Conservation (phyloP, 2,888 invertebrate genomes). For the Phalera bucephala region DNA sequence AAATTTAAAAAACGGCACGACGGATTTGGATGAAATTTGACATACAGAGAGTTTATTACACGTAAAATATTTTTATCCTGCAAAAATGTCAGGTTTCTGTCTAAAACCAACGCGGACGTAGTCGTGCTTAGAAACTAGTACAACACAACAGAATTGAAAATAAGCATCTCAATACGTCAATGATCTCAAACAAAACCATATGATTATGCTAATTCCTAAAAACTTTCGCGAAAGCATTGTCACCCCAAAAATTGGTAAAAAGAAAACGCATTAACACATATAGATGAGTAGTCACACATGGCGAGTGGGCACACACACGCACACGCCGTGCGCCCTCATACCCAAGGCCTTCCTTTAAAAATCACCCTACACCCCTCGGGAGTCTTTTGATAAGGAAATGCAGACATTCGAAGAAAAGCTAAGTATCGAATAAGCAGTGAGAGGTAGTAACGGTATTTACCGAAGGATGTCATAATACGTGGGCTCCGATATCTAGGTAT, state of each 20-base stretch:
- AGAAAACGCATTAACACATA: slow-evolving; percentile 84
- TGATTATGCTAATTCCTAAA: background rate
- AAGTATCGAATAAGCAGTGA: slow-evolving; percentile 74
- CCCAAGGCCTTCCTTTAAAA: slow-evolving; percentile 61
- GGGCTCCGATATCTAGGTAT: slow-evolving; percentile 23
- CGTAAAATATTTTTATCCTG: no score
- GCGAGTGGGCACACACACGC: slow-evolving; percentile 51
- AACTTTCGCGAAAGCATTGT: slow-evolving; percentile 28
- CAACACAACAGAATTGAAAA: no score
- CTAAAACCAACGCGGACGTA: no score
- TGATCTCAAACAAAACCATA: no score
- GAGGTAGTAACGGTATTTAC: slow-evolving; percentile 60
- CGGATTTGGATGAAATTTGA: no score
- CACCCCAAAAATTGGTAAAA: slow-evolving; percentile 80
- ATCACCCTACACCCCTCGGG: slow-evolving; percentile 54
- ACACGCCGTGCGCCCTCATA: slow-evolving; percentile 32
- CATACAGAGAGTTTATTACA: no score
- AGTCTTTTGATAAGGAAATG: slow-evolving; percentile 82
- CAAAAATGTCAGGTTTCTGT: no score
- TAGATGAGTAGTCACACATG: slow-evolving; percentile 77
- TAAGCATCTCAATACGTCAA: no score
- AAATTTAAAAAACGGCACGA: no score
- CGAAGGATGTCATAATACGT: slow-evolving; percentile 58
- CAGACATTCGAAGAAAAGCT: slow-evolving; percentile 81
- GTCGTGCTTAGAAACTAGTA: no score